phyloP scores from a whole-genome alignment of 35 echinoderm and acorn worm species.

The Eucidaris tribuloides region DNA sequence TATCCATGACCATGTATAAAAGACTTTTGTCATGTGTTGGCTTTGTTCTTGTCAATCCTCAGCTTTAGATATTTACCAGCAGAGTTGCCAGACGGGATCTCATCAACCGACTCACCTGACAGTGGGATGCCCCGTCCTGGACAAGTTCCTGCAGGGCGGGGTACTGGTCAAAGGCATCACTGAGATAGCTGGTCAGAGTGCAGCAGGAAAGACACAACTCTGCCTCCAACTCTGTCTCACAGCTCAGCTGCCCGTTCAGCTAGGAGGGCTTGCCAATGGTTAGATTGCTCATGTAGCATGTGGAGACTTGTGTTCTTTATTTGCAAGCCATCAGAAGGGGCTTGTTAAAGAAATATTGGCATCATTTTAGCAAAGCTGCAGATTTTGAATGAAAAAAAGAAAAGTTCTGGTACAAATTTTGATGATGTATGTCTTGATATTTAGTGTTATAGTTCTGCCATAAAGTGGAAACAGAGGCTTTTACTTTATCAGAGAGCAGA shows the following conservation, averaged over 20 bases:
- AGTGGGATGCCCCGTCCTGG: slow-evolving; percentile 72
- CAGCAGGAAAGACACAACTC: slow-evolving; percentile 90
- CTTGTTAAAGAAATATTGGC: too few species aligned
- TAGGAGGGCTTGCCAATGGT: slow-evolving; percentile 79
- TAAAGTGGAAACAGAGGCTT: too few species aligned
- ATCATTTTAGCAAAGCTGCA: too few species aligned
- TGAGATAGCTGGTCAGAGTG: slow-evolving; percentile 94
- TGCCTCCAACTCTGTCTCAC: slow-evolving; percentile 92
- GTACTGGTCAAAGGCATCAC: slow-evolving; percentile 83
- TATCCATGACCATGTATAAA: too few species aligned
- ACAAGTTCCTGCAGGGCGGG: slow-evolving; percentile 86
- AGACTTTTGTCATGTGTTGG: neutral
- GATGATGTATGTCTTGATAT: too few species aligned
- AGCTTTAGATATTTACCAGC: slow-evolving; percentile 74
- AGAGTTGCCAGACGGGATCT: slow-evolving; percentile 11
- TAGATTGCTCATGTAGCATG: too few species aligned
- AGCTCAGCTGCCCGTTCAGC: slow-evolving; percentile 46
- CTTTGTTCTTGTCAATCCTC: neutral
- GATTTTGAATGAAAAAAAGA: too few species aligned
- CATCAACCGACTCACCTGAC: slow-evolving; percentile 16
- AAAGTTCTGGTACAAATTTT: too few species aligned
- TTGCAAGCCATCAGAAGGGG: too few species aligned
- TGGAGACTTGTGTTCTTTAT: too few species aligned
- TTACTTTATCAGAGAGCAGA: too few species aligned
- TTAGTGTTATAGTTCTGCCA: too few species aligned